Evolutionary conservation across 1,140 invertebrate species (phyloP).

Genomic region (Hestina assimilis): DNA sequence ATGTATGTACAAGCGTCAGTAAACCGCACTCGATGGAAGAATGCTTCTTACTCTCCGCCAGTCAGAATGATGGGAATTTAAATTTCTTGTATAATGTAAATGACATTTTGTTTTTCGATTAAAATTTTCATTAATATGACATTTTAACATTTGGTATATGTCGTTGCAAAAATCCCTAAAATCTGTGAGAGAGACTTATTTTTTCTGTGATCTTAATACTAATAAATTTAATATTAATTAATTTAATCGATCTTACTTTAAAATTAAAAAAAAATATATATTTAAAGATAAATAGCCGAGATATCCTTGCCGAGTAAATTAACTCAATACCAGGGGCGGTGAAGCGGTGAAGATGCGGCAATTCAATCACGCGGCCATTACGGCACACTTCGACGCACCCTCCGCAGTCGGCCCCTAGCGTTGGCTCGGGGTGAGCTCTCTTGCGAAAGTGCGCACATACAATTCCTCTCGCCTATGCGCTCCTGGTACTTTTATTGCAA

Average conservation of each 20-base stretch:
- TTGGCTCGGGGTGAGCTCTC: constrained; percentile 22
- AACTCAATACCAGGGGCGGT: constrained; percentile 52
- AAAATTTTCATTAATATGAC: too few relatives aligned
- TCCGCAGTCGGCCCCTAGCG: constrained; percentile 14
- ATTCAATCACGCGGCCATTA: constrained; percentile 65
- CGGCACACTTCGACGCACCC: constrained; percentile 42
- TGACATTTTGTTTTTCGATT: background rate
- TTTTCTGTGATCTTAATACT: background rate
- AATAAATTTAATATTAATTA: too few relatives aligned
- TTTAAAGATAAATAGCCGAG: background rate
- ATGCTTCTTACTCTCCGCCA: background rate
- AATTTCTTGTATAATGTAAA: background rate
- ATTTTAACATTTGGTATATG: too few relatives aligned
- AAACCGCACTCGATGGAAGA: background rate
- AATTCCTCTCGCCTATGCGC: constrained; percentile 39
- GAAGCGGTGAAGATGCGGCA: constrained; percentile 58
- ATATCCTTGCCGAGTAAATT: constrained; percentile 32
- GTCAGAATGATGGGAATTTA: background rate
- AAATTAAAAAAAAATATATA: background rate
- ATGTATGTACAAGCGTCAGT: background rate
- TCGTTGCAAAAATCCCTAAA: too few relatives aligned
- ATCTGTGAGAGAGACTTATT: too few relatives aligned
- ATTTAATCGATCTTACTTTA: background rate
- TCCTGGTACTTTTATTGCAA: constrained; percentile 61
- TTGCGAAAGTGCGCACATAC: constrained; percentile 51